These are phyloP conservation scores for Pogonocichla stellata DNA, from an alignment of 2,113 vertebrate genomes.

Conservation along the genomic window DNA sequence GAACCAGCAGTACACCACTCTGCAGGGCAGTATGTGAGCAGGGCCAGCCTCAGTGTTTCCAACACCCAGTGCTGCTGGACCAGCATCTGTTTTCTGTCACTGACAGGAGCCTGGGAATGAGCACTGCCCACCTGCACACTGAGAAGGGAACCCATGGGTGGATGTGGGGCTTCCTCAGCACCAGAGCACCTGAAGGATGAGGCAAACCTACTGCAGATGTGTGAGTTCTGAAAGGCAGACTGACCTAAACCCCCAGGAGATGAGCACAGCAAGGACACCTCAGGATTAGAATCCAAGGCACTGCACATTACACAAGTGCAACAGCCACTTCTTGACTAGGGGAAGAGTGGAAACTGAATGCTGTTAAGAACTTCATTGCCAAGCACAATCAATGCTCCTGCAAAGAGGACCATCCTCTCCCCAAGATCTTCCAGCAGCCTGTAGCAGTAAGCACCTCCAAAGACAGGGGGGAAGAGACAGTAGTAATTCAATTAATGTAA, in stretches of 20 bases:
- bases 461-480: background rate
- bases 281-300: background rate
- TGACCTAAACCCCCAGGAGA: background rate
- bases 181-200: background rate
- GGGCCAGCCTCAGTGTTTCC: background rate
- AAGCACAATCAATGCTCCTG: background rate
- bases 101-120: background rate
- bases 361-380: background rate
- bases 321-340: background rate
- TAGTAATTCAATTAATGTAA: background rate
- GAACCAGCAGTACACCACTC: background rate
- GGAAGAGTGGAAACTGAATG: background rate
- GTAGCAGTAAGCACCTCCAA: background rate
- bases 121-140: accelerated
- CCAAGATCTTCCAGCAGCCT: background rate
- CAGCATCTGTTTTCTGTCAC: background rate
- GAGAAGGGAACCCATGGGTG: accelerated
- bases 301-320: background rate
- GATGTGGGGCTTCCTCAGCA: background rate
- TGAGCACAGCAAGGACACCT: background rate
- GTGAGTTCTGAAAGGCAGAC: background rate
- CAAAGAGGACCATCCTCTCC: background rate
- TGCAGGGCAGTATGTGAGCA: background rate
- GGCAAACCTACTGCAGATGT: background rate
- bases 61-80: accelerated